Base-by-base conservation (phyloP, 2,113 vertebrate genomes). In the Ammodramus savannarum region DNA sequence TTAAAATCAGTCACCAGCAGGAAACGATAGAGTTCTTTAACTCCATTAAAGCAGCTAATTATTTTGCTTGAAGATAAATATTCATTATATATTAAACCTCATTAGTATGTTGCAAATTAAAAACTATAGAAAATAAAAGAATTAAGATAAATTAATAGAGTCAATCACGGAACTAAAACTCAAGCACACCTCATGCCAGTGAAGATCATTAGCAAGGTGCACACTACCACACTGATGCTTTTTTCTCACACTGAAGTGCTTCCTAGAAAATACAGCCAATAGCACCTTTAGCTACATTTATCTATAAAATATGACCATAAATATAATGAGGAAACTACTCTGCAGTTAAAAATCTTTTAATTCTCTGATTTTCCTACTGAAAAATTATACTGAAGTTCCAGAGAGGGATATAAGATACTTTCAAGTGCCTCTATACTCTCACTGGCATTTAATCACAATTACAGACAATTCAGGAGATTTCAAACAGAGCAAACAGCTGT, bases 51-150 rank as follows among this genome's bases (percentile, higher is more conserved):
- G 26, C 5, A 69, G 32, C 18, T 55, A 87, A 72, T 54, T 61
- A 20, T 82, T 87, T 61, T 61, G 10, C 89, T 93, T 91, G 17
- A 67, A 95, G 23, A 94, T 80, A 74, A 93, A 92, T 84, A 92
- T 71, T 88, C 83, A 73, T 83, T 77, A 87, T 4, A 12, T 38
- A 93, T 44, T 84, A 80, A 49, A 72, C 9, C 31, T 90, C 48
- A 57, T 81, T 78, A 89, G 29, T 21, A 68, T 38, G 25, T 22
- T 74, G 29, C 21, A 93, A 87, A 92, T 89, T 81, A 36, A 63
- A 73, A 79, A 49, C 10, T 9, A 59, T 10, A 51, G 26, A 92
- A 85, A 92, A 90, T 55, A 83, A 51, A 66, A 84, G 14, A 87
- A 86, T 73, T 69, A 83, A 23, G 63, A 77, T 48, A 32, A 89